phyloP scores from a whole-genome alignment of 2,113 vertebrate genomes.

The Channa maculata region DNA sequence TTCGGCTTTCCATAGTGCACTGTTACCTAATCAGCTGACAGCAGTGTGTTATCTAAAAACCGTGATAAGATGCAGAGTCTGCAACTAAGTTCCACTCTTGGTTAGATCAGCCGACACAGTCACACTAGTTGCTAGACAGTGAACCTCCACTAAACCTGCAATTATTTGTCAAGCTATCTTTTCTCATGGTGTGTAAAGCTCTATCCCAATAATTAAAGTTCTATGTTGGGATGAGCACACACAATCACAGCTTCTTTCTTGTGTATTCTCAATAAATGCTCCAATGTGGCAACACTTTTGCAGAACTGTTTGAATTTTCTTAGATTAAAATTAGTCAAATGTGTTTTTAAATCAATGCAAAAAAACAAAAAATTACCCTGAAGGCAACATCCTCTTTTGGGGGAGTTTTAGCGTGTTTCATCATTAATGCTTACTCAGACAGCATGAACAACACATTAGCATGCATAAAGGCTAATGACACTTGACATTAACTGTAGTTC shows the following conservation, averaged over 20 bases:
- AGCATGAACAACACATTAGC: constrained; percentile 67
- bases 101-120: constrained; percentile 54
- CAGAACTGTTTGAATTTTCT: constrained; percentile 36
- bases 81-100: constrained; percentile 43
- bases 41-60: constrained; percentile 52
- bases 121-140: constrained; percentile 58
- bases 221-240: constrained; percentile 75
- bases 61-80: constrained; percentile 63
- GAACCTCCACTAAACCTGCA: constrained; percentile 66
- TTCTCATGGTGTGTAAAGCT: constrained; percentile 63
- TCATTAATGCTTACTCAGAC: constrained; percentile 62
- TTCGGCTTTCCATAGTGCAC: constrained; percentile 35
- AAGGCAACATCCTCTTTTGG: constrained; percentile 45
- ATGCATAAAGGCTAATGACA: constrained; percentile 69
- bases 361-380: constrained; percentile 5
- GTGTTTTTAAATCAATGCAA: constrained; percentile 19
- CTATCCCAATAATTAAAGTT: constrained; percentile 74
- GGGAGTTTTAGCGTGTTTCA: constrained; percentile 29
- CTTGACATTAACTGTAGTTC: constrained; percentile 79
- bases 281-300: constrained; percentile 10
- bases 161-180: constrained; percentile 80
- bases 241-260: constrained; percentile 27
- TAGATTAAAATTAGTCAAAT: constrained; percentile 28
- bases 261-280: constrained; percentile 19
- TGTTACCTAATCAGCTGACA: constrained; percentile 55